A percentile compares a stretch with the other conserved stretches of the same genome.
Conservation (phyloP, 2,113 vertebrate species). For the Pantherophis guttatus region DNA sequence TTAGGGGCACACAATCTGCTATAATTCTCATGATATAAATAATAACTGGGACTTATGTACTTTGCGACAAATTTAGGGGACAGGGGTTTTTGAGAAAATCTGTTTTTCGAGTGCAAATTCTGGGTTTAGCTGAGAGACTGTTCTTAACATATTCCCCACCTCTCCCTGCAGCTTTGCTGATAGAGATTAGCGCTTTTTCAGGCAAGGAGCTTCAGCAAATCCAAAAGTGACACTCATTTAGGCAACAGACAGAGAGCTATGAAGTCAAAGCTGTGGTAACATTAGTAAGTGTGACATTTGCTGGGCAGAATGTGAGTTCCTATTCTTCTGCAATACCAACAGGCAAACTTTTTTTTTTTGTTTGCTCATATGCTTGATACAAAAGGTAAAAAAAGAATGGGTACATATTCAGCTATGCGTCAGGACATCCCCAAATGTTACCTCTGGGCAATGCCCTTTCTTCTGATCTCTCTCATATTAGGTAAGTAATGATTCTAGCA, state of each 20-base stretch:
- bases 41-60: not conserved
- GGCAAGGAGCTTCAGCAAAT: conserved; percentile 35
- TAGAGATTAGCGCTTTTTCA: not conserved
- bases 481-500: conserved; percentile 51
- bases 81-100: not conserved
- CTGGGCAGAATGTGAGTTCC: conserved; percentile 45
- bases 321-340: conserved; percentile 44
- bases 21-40: not conserved
- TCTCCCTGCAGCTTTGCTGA: not conserved
- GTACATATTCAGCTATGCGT: conserved; percentile 43
- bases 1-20: not conserved
- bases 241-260: conserved; percentile 35
- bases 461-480: conserved; percentile 42
- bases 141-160: not conserved
- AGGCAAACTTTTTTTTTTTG: not conserved
- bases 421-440: conserved; percentile 29
- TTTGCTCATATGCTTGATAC: fast-evolving
- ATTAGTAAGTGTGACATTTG: conserved; percentile 62
- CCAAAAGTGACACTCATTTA: conserved; percentile 41
- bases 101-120: not conserved
- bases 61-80: not conserved
- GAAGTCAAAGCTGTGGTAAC: conserved; percentile 50
- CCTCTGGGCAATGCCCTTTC: conserved; percentile 21
- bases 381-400: conserved; percentile 23
- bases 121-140: not conserved